Conservation (phyloP, 2,797 vertebrate species). For the Atherinosoma microstoma region DNA sequence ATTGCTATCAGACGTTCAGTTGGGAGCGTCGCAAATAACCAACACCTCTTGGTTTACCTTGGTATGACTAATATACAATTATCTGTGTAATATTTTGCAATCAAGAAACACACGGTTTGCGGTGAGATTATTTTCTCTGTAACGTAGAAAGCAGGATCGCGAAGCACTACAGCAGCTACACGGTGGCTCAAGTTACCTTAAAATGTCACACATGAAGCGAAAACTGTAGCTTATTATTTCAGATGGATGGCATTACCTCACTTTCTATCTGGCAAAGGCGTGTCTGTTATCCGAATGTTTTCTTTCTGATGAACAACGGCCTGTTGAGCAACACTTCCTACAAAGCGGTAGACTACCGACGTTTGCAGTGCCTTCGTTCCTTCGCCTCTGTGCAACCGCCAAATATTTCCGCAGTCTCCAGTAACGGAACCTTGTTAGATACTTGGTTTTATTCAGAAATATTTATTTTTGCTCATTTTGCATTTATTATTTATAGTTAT, state of each 20-base stretch:
- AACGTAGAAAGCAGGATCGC: constrained; percentile 10
- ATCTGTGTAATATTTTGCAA: neutral
- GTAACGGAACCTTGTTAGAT: constrained; percentile 29
- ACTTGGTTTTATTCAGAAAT: rapidly evolving
- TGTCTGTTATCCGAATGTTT: neutral
- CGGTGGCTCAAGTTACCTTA: constrained; percentile 24
- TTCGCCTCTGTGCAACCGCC: constrained; percentile 46
- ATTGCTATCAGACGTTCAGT: neutral
- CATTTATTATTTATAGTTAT: neutral
- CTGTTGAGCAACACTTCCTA: constrained; percentile 29
- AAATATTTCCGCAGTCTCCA: constrained; percentile 58
- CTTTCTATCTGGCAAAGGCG: neutral
- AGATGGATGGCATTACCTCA: constrained; percentile 43
- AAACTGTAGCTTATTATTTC: neutral
- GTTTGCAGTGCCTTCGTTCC: constrained; percentile 6
- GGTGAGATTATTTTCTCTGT: neutral
- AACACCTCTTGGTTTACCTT: too few relatives aligned
- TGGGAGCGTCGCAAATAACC: too few relatives aligned
- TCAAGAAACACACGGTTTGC: neutral
- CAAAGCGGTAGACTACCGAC: constrained; percentile 2
- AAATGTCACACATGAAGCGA: neutral
- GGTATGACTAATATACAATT: neutral
- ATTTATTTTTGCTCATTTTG: neutral
- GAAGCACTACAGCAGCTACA: neutral
- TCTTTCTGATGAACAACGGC: constrained; percentile 12